These are phyloP conservation scores for Holacanthus passer DNA, from an alignment of 2,113 vertebrate species.

Conservation along the genomic window DNA sequence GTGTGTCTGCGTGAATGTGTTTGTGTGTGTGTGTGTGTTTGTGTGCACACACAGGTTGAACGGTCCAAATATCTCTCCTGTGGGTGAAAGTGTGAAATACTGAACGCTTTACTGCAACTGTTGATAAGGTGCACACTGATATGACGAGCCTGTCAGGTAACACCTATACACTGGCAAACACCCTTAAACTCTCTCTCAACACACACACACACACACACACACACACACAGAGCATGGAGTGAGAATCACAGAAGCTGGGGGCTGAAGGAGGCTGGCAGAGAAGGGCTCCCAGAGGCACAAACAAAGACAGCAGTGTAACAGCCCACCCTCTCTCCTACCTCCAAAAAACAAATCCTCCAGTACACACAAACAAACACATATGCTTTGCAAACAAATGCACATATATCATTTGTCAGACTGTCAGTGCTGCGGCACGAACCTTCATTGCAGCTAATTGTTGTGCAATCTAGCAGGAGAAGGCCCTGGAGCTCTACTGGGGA, in stretches of 20 bases:
- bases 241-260: slow-evolving; percentile 47
- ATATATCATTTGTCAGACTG: slow-evolving; percentile 52
- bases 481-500: slow-evolving; percentile 47
- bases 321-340: slow-evolving; percentile 19
- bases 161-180: slow-evolving; percentile 52
- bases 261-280: slow-evolving; percentile 58
- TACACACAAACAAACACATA: slow-evolving; percentile 62
- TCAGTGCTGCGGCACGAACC: slow-evolving; percentile 27
- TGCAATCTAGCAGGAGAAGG: slow-evolving; percentile 54
- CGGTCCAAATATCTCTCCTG: slow-evolving; percentile 46
- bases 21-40: not conserved
- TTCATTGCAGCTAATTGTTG: slow-evolving; percentile 70
- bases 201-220: slow-evolving; percentile 21
- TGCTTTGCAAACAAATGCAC: slow-evolving; percentile 54
- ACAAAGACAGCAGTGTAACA: slow-evolving; percentile 49
- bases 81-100: slow-evolving; percentile 53
- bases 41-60: slow-evolving; percentile 1
- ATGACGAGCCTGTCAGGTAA: slow-evolving; percentile 56
- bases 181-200: slow-evolving; percentile 34
- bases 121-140: slow-evolving; percentile 58
- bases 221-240: slow-evolving; percentile 18
- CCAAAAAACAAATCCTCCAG: slow-evolving; percentile 36
- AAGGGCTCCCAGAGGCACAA: slow-evolving; percentile 60
- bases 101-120: slow-evolving; percentile 57
- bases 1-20: slow-evolving; percentile 19